phyloP scores from a whole-genome alignment of 1,140 invertebrate species.

The Drosophila bocqueti region DNA sequence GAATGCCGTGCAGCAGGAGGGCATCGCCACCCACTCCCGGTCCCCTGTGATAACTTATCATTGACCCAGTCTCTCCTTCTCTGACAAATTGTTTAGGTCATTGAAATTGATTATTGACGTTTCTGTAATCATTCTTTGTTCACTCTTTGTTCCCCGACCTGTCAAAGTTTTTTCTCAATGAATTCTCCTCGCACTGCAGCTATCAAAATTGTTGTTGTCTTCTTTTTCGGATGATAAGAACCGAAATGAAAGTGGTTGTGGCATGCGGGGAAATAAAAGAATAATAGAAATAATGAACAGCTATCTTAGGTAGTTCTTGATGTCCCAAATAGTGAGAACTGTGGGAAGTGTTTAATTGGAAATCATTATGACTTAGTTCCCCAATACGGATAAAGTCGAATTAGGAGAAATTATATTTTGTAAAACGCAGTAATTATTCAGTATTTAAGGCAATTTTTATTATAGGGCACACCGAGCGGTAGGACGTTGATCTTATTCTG shows the following conservation, averaged over 20 bases:
- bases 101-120: conserved; percentile 71
- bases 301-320: not conserved
- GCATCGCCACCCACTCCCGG: conserved; percentile 16
- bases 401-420: not conserved
- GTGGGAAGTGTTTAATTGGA: not conserved
- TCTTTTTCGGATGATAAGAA: conserved; percentile 22
- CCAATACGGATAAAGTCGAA: too few species aligned
- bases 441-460: too few species aligned
- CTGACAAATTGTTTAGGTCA: conserved; percentile 49
- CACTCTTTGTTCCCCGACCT: conserved; percentile 3
- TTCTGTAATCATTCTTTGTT: conserved; percentile 44
- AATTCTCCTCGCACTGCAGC: conserved; percentile 15
- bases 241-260: not conserved
- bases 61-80: conserved; percentile 30
- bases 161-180: conserved; percentile 40
- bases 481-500: too few species aligned
- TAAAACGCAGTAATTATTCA: too few species aligned
- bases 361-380: not conserved
- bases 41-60: conserved; percentile 59
- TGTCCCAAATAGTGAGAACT: not conserved
- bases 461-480: too few species aligned
- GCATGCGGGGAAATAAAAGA: not conserved
- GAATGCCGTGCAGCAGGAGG: conserved; percentile 9
- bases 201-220: conserved; percentile 13
- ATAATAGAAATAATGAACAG: not conserved